Evolutionary conservation across 2,113 vertebrate species (phyloP).

Genomic region (Sturnira hondurensis): DNA sequence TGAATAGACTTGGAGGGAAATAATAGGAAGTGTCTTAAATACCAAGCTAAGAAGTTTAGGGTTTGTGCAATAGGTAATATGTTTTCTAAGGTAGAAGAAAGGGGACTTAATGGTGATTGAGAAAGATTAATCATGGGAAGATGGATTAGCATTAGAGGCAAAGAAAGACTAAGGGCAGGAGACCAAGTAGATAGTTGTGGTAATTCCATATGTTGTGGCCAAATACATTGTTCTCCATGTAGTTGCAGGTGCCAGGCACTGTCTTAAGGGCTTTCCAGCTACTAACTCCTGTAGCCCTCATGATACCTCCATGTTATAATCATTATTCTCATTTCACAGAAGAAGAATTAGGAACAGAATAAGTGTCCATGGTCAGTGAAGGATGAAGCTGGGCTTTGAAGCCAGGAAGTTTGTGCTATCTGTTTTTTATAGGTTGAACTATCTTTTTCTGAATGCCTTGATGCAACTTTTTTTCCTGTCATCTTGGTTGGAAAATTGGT

Average conservation of each 20-base stretch:
- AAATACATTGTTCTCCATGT: neutral
- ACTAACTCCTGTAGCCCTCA: neutral
- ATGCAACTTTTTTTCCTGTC: neutral
- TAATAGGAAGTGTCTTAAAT: neutral
- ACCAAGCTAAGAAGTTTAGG: neutral
- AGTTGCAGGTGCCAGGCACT: neutral
- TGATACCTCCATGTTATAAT: neutral
- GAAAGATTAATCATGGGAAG: neutral
- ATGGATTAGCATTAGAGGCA: neutral
- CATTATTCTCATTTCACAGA: neutral
- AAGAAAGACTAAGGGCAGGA: neutral
- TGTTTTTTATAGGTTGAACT: neutral
- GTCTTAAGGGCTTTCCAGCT: neutral
- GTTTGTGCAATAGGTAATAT: neutral
- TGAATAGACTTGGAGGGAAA: neutral
- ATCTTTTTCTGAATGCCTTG: neutral
- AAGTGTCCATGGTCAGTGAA: neutral
- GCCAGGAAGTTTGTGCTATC: neutral
- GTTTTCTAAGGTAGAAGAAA: neutral
- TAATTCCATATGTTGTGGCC: neutral
- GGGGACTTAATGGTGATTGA: neutral
- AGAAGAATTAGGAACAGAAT: neutral
- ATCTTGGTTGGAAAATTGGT: constrained; percentile 19
- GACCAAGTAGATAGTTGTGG: neutral
- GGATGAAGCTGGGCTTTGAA: neutral